Evolutionary conservation across 2,797 vertebrate species (phyloP).

Genomic region (Manis crassicaudata): DNA sequence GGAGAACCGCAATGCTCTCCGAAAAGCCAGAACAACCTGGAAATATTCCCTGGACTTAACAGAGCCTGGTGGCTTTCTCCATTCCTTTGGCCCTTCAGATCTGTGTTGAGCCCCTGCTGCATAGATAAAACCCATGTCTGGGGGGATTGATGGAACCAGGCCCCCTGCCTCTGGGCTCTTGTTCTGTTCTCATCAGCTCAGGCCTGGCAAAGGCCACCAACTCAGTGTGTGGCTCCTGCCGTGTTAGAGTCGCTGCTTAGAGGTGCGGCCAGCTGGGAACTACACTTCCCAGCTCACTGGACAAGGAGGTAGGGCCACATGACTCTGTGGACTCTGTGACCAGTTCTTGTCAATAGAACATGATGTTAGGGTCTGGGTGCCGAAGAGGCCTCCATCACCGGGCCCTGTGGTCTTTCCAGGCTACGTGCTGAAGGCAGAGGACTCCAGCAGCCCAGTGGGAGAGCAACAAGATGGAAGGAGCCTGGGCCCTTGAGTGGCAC

Average conservation of each 20-base stretch:
- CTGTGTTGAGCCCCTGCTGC: not conserved
- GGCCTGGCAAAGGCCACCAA: not conserved
- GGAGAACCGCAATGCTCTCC: slow-evolving; percentile 50
- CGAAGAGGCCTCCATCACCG: rapidly evolving
- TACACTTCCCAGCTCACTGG: rapidly evolving
- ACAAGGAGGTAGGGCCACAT: rapidly evolving
- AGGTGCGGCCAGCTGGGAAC: not conserved
- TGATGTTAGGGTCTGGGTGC: rapidly evolving
- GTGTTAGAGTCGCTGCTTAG: not conserved
- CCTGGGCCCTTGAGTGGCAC: not conserved
- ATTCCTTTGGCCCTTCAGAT: not conserved
- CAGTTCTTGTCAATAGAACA: rapidly evolving
- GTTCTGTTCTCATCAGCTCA: not conserved
- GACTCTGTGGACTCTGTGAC: rapidly evolving
- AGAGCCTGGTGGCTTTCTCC: not conserved
- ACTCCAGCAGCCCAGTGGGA: rapidly evolving
- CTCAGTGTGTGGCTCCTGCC: not conserved
- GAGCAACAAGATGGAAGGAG: not conserved
- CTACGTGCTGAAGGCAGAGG: no score
- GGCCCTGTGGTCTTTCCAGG: not conserved
- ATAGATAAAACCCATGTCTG: rapidly evolving
- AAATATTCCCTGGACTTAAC: not conserved
- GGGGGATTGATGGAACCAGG: rapidly evolving
- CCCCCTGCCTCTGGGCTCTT: slow-evolving; percentile 28
- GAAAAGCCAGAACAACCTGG: slow-evolving; percentile 66